Evolutionary conservation across 1,140 invertebrate species (phyloP).

Genomic region (Aphelinus atriplicis): DNA sequence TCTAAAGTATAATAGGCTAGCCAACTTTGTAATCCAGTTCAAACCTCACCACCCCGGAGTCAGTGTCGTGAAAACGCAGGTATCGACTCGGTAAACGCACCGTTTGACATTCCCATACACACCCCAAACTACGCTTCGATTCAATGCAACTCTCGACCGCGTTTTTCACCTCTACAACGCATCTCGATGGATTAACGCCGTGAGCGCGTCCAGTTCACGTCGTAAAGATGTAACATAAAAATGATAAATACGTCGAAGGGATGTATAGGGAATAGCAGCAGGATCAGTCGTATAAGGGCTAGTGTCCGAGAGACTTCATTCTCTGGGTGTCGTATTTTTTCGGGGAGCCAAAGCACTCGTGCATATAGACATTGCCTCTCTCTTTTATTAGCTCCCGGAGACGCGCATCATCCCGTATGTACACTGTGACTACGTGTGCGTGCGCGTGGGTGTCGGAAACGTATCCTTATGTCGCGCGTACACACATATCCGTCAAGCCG

Average conservation of each 20-base stretch:
- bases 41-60: too few species aligned
- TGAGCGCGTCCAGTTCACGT: slow-evolving; percentile 6
- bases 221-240: slow-evolving; percentile 20
- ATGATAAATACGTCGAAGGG: slow-evolving; percentile 7
- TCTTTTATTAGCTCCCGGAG: not conserved
- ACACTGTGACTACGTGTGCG: not conserved
- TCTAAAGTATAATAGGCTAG: too few species aligned
- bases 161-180: slow-evolving; percentile 7
- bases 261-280: not conserved
- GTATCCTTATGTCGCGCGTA: not conserved
- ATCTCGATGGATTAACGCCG: slow-evolving; percentile 11
- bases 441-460: slow-evolving; percentile 17
- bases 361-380: too few species aligned
- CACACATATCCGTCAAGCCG: not conserved
- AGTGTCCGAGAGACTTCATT: slow-evolving; percentile 20
- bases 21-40: too few species aligned
- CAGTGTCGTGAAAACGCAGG: too few species aligned
- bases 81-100: too few species aligned
- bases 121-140: not conserved
- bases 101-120: too few species aligned
- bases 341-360: not conserved
- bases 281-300: not conserved
- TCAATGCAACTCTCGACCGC: not conserved
- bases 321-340: not conserved
- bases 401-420: not conserved